Evolutionary conservation across 2,888 invertebrate species (phyloP).

Genomic region (Hypomecis atomaria): DNA sequence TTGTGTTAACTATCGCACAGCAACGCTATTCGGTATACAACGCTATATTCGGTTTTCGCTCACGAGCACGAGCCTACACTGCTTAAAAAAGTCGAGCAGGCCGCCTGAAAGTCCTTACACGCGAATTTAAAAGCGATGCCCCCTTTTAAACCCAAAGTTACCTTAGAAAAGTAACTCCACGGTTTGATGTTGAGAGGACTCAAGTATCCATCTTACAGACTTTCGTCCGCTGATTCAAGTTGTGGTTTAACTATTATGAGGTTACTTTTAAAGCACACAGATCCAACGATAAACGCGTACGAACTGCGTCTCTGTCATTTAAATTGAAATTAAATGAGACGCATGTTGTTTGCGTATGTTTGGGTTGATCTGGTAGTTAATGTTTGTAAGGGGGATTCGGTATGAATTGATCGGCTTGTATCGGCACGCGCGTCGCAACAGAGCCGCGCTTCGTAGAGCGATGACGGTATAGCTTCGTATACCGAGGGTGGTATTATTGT

Average conservation of each 20-base stretch:
- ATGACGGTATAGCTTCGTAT: constrained; percentile 35
- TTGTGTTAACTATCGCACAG: constrained; percentile 60
- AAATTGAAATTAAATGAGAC: too few relatives aligned
- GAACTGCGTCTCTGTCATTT: too few relatives aligned
- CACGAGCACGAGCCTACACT: constrained; percentile 20
- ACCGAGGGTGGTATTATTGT: constrained; percentile 45
- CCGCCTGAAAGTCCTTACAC: neutral
- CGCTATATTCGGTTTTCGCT: constrained; percentile 47
- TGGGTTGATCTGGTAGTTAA: too few relatives aligned
- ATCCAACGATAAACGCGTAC: too few relatives aligned
- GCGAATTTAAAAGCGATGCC: neutral
- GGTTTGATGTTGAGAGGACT: neutral
- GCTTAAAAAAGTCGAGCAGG: constrained; percentile 11
- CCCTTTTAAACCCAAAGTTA: neutral
- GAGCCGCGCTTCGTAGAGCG: constrained; percentile 21
- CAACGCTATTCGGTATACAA: constrained; percentile 49
- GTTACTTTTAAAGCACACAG: too few relatives aligned
- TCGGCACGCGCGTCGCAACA: constrained; percentile 2
- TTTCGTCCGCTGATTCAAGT: too few relatives aligned
- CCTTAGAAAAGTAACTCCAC: neutral
- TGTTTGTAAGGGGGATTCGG: neutral
- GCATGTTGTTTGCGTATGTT: too few relatives aligned
- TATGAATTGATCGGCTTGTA: constrained; percentile 10
- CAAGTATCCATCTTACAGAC: too few relatives aligned
- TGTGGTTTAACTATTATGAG: too few relatives aligned